Evolutionary conservation across 2,888 invertebrate genomes (phyloP).

Genomic region (Nebria brevicollis): DNA sequence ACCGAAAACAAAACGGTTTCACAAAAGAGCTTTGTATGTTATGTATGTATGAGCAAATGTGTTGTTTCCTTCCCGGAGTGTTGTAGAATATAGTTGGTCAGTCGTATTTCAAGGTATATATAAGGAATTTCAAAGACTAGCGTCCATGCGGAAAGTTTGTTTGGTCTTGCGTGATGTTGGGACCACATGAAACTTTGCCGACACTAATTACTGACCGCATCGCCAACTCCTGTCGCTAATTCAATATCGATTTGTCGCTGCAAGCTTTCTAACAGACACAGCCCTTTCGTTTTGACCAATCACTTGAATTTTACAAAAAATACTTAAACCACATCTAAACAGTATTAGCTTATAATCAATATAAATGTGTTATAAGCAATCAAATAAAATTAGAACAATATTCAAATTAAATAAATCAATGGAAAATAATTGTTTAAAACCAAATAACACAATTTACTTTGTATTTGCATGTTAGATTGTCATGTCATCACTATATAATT

Average conservation of each 20-base stretch:
- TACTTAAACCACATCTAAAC: not conserved
- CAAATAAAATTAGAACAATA: no score
- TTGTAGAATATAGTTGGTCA: not conserved
- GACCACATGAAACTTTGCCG: conserved; percentile 20
- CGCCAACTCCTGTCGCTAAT: conserved; percentile 21
- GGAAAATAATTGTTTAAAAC: no score
- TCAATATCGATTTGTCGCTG: conserved; percentile 18
- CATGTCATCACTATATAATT: no score
- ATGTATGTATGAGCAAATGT: not conserved
- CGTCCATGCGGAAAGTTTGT: conserved; percentile 4
- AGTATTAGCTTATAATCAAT: not conserved
- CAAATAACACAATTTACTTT: no score
- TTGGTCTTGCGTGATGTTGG: conserved; percentile 11
- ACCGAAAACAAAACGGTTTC: conserved; percentile 18
- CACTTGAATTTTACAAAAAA: not conserved
- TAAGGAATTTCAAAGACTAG: conserved; percentile 11
- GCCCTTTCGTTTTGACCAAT: not conserved
- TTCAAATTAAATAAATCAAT: no score
- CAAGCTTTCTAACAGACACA: not conserved
- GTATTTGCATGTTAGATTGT: no score
- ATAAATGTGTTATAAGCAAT: no score
- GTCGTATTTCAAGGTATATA: not conserved
- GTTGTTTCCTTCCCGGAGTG: conserved; percentile 11
- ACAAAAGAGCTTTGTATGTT: conserved; percentile 4
- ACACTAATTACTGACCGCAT: conserved; percentile 21